A percentile compares a stretch with the other conserved stretches of the same genome.
phyloP scores from a whole-genome alignment of 2,888 invertebrate species.

The Parnassius apollo region DNA sequence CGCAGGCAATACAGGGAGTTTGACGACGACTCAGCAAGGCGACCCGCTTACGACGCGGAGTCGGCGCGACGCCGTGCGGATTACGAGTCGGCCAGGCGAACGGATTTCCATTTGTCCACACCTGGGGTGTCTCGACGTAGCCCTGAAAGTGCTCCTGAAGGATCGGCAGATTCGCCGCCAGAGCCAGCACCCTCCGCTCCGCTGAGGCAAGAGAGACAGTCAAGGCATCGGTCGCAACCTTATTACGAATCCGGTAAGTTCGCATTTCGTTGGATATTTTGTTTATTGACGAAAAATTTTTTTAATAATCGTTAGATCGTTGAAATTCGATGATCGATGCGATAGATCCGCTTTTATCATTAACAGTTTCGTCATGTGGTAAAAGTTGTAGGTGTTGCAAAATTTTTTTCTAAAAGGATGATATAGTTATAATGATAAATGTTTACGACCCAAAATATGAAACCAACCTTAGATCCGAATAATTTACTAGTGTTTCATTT shows the following conservation, averaged over 20 bases:
- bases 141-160: slow-evolving; percentile 74
- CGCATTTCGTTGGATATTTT: not conserved
- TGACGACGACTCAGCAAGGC: slow-evolving; percentile 67
- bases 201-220: slow-evolving; percentile 60
- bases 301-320: too few species aligned
- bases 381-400: too few species aligned
- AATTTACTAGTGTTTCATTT: not conserved
- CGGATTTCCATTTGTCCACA: slow-evolving; percentile 72
- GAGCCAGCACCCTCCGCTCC: slow-evolving; percentile 77
- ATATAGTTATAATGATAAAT: too few species aligned
- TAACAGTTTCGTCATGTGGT: too few species aligned
- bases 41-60: slow-evolving; percentile 67
- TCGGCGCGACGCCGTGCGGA: slow-evolving; percentile 70
- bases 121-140: slow-evolving; percentile 67
- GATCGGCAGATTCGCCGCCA: slow-evolving; percentile 71
- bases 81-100: slow-evolving; percentile 74
- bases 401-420: too few species aligned
- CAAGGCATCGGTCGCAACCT: slow-evolving; percentile 67
- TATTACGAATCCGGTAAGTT: slow-evolving; percentile 76
- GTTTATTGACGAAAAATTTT: not conserved
- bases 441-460: too few species aligned
- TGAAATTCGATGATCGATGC: too few species aligned
- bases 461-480: too few species aligned
- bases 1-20: slow-evolving; percentile 64
- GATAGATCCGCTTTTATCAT: too few species aligned